A percentile compares a stretch with the other conserved stretches of the same genome.
phyloP scores from a whole-genome alignment of 2,113 vertebrate species.

The Chinchilla lanigera region DNA sequence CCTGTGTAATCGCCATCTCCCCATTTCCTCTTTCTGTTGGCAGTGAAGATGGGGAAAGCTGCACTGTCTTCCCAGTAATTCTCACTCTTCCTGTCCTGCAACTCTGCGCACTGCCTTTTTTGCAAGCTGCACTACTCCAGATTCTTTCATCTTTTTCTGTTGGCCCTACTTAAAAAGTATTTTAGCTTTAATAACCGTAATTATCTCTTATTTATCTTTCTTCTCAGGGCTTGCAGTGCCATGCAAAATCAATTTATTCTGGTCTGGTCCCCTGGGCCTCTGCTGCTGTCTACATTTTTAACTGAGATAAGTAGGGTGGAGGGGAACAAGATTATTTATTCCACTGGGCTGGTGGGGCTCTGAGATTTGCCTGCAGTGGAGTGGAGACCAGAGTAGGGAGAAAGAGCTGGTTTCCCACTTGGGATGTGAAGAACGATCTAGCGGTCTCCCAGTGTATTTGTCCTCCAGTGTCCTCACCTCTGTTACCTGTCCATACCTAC shows the following conservation, averaged over 20 bases:
- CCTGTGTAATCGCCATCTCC: background rate
- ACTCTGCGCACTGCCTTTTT: background rate
- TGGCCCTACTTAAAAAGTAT: background rate
- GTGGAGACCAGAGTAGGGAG: background rate
- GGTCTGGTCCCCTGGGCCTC: background rate
- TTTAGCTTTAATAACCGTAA: conserved; percentile 56
- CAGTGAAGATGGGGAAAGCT: background rate
- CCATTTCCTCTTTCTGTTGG: background rate
- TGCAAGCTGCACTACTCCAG: background rate
- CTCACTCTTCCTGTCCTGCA: background rate
- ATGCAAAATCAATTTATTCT: background rate
- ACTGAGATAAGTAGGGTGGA: background rate
- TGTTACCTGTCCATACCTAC: background rate
- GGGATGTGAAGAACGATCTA: background rate
- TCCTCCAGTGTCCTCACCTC: background rate
- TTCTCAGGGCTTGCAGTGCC: background rate
- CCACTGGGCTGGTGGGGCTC: background rate
- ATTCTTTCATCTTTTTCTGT: background rate
- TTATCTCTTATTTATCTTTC: conserved; percentile 40
- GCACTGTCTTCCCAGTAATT: background rate
- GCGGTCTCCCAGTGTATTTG: accelerated
- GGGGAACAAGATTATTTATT: background rate
- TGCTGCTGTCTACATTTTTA: background rate
- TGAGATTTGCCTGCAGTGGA: background rate
- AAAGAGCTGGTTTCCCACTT: background rate